Evolutionary conservation across 2,888 invertebrate species (phyloP).

Genomic region (Microctonus hyperodae): DNA sequence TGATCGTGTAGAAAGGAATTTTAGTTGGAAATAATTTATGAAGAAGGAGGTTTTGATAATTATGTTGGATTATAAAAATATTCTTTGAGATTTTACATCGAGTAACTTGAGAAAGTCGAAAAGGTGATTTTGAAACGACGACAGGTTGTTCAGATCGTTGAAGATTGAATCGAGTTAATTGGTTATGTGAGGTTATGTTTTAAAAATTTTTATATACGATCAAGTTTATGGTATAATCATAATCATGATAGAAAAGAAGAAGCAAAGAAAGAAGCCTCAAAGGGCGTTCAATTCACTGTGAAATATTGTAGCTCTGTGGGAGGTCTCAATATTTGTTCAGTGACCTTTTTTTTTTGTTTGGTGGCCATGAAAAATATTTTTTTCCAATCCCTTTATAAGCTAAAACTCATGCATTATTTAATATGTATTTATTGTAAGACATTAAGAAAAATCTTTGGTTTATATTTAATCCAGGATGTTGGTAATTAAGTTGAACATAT

Average conservation of each 20-base stretch:
- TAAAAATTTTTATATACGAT: neutral
- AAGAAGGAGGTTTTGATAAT: too few species aligned
- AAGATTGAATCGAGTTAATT: constrained; percentile 13
- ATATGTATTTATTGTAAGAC: neutral
- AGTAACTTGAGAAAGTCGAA: constrained; percentile 47
- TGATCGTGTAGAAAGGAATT: too few species aligned
- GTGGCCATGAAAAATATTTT: constrained; percentile 13
- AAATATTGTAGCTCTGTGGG: constrained; percentile 19
- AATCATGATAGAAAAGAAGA: neutral
- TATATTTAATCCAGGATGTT: neutral
- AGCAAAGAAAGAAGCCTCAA: constrained; percentile 11
- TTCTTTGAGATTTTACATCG: constrained; percentile 35
- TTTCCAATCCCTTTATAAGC: neutral
- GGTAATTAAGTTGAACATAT: neutral
- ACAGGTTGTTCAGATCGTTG: neutral
- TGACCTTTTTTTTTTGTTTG: neutral
- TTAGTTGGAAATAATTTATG: too few species aligned
- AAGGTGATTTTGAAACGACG: constrained; percentile 19
- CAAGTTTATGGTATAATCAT: neutral
- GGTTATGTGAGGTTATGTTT: neutral
- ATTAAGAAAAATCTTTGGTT: neutral
- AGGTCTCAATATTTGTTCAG: constrained; percentile 7
- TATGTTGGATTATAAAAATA: neutral
- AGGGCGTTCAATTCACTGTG: constrained; percentile 11
- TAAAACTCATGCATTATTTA: too few species aligned